Evolutionary conservation across 2,888 invertebrate genomes (phyloP).

Genomic region (Drosophila falleni): DNA sequence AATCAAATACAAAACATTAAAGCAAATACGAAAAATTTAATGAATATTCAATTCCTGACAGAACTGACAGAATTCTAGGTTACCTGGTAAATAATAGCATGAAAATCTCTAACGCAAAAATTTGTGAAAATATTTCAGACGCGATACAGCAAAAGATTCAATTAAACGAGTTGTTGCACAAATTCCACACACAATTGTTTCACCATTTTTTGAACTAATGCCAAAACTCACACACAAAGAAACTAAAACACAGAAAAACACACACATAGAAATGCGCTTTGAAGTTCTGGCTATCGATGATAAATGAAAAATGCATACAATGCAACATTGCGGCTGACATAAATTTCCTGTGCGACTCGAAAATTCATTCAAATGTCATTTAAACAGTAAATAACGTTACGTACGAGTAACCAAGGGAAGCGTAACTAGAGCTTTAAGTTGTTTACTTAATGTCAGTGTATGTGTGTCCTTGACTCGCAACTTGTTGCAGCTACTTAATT

Average conservation of each 20-base stretch:
- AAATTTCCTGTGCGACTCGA: background rate
- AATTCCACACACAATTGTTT: conserved; percentile 18
- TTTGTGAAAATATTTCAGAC: conserved; percentile 14
- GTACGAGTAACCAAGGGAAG: conserved; percentile 52
- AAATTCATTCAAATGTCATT: conserved; percentile 34
- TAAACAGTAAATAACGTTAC: conserved; percentile 42
- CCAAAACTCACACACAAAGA: conserved; percentile 18
- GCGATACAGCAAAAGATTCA: conserved; percentile 16
- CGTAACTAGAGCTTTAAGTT: conserved; percentile 48
- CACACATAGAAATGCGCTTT: background rate
- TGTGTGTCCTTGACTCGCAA: conserved; percentile 33
- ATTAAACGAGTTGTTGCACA: conserved; percentile 35
- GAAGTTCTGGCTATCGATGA: conserved; percentile 42
- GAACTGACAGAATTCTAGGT: background rate
- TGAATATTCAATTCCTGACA: conserved; percentile 6
- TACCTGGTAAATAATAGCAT: background rate
- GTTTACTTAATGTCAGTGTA: conserved; percentile 15
- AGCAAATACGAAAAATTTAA: background rate
- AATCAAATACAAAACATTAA: background rate
- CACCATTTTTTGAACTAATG: conserved; percentile 15
- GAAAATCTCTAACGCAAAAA: conserved; percentile 19
- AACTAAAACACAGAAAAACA: background rate
- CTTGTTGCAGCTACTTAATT: conserved; percentile 64
- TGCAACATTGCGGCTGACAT: conserved; percentile 30
- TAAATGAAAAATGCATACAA: conserved; percentile 56